phyloP scores from a whole-genome alignment of 2,888 invertebrate species.

The Thyatira batis region DNA sequence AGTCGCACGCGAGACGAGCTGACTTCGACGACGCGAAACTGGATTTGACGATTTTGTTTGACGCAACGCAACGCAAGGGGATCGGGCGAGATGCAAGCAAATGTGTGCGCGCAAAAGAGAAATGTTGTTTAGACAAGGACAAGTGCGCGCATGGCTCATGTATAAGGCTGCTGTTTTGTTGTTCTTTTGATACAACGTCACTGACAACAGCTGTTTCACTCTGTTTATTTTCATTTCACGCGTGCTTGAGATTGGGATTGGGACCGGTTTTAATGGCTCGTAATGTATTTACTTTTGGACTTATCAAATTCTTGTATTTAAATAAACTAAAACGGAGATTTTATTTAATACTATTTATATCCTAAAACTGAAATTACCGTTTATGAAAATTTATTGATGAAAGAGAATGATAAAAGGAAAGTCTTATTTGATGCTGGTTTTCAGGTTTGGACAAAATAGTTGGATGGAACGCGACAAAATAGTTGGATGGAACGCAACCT shows the following conservation, averaged over 20 bases:
- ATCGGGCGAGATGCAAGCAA: slow-evolving; percentile 17
- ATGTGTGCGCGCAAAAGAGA: slow-evolving; percentile 48
- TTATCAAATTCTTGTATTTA: too few relatives aligned
- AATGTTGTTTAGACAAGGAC: slow-evolving; percentile 55
- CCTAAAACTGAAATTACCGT: too few relatives aligned
- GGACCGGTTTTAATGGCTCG: background rate
- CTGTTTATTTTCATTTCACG: slow-evolving; percentile 15
- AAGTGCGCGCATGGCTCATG: slow-evolving; percentile 57
- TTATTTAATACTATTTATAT: too few relatives aligned
- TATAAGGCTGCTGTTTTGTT: slow-evolving; percentile 55
- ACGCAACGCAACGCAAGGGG: slow-evolving; percentile 1
- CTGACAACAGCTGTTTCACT: slow-evolving; percentile 66
- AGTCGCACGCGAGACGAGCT: slow-evolving; percentile 41
- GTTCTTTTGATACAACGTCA: slow-evolving; percentile 46
- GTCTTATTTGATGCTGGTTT: too few relatives aligned
- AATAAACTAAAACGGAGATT: too few relatives aligned
- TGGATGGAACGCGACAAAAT: background rate
- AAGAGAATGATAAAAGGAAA: too few relatives aligned
- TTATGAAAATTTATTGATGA: too few relatives aligned
- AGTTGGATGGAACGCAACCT: background rate
- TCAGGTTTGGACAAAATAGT: background rate
- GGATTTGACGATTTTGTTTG: slow-evolving; percentile 39
- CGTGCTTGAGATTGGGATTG: background rate
- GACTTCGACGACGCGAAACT: slow-evolving; percentile 49
- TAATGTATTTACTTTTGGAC: too few relatives aligned